Evolutionary conservation across 2,888 invertebrate genomes (phyloP), one percentile per base, ranked within the genome.

Genomic region (Antheraea assamensis): DNA sequence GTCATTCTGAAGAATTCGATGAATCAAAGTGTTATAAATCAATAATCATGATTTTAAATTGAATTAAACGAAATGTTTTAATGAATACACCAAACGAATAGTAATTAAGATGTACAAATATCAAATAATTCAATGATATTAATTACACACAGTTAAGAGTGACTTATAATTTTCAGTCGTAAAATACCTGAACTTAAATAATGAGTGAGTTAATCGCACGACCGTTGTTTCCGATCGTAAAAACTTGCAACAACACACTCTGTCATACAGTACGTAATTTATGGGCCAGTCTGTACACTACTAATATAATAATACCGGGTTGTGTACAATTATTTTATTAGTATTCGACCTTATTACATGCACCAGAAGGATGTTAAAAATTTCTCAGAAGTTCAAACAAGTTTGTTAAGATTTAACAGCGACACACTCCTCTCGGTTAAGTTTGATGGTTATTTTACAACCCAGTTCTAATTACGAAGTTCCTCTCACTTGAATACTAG

Each of bases 391-490:
- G 64, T 31, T 76, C 49, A 72, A 77, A 73, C 73, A 77, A 72
- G 66, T 80, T 83, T 80, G 81, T 79, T 74, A 77, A 76, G 76
- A 81, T 83, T 88, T 88, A 87, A 89, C 84, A 86, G 79, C 87
- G 87, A 87, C 85, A 87, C 87, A 87, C 85, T 89, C 88, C 86
- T 91, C 89, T 86, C 82, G 86, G 88, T 87, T 88, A 85, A 87
- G 87, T 91, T 93, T 94, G 91, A 94, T 93, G 92, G 92, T 89
- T 92, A 87, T 94, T 94, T 94, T 94, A 94, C 89, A 85, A 86
- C 91, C 88, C 83, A 86, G 88, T 89, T 90, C 90, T 92, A 94
- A 94, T 94, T 92, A 91, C 87, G 87, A 88, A 88, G 90, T 92
- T 92, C 91, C 90, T 91, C 88, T 89, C 86, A 84, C 82, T 83